Percentiles rank a stretch among this genome's conserved stretches.
phyloP scores from a whole-genome alignment of 2,888 invertebrate genomes.

The Bhutanitis thaidina region DNA sequence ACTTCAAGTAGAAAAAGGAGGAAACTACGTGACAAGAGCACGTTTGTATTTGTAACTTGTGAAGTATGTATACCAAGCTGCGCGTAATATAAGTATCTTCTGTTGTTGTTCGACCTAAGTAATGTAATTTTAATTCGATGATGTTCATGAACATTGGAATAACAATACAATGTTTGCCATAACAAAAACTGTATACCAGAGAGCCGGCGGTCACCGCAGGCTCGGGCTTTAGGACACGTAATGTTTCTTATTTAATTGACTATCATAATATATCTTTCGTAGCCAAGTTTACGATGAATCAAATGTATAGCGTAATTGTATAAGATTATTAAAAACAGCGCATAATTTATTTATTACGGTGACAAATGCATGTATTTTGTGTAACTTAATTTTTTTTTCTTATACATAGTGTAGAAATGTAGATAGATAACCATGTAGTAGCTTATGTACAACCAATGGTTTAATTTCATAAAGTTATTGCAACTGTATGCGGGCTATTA shows the following conservation, averaged over 20 bases:
- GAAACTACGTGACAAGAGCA: conserved; percentile 14
- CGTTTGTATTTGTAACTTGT: conserved; percentile 8
- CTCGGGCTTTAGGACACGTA: background rate
- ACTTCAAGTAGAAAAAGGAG: conserved; percentile 17
- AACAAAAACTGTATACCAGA: background rate
- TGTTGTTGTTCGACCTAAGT: conserved; percentile 11
- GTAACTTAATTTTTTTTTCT: conserved; percentile 39
- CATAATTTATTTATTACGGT: conserved; percentile 62
- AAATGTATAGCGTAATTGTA: conserved; percentile 44
- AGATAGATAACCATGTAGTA: conserved; percentile 72
- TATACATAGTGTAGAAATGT: conserved; percentile 70
- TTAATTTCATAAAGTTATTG: conserved; percentile 21
- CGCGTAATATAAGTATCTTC: conserved; percentile 13
- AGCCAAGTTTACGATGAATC: conserved; percentile 14
- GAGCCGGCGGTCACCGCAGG: background rate
- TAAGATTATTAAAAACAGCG: conserved; percentile 42
- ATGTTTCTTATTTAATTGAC: conserved; percentile 6
- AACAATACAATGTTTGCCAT: conserved; percentile 14
- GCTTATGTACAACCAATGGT: conserved; percentile 31
- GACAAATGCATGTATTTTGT: conserved; percentile 41
- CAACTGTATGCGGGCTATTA: conserved; percentile 16
- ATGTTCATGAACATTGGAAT: conserved; percentile 2
- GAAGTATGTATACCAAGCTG: conserved; percentile 16
- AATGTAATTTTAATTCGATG: conserved; percentile 9
- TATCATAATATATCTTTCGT: conserved; percentile 26